Evolutionary conservation across 1,140 invertebrate species (phyloP).

Genomic region (Scaptomyza hsui): DNA sequence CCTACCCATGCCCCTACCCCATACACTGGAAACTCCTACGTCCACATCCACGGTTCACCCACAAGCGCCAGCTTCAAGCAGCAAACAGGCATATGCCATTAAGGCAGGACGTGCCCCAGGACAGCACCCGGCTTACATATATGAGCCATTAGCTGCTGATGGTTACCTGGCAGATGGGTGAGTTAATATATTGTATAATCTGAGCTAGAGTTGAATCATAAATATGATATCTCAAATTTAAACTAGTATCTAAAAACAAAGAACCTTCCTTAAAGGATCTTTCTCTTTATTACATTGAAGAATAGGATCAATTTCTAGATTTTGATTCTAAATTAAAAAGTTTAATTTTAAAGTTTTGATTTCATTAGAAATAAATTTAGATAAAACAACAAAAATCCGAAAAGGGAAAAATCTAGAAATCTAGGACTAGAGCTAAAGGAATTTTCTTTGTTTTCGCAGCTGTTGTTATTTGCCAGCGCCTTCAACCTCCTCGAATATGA

Average conservation of each 20-base stretch:
- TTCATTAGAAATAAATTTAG: no score
- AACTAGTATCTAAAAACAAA: no score
- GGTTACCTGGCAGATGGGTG: conserved; percentile 68
- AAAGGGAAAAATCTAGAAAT: no score
- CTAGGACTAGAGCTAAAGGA: background rate
- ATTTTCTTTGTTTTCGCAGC: conserved; percentile 3
- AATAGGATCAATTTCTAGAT: no score
- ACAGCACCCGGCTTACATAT: conserved; percentile 33
- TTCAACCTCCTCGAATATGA: conserved; percentile 64
- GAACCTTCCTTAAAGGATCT: no score
- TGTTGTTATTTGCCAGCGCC: conserved; percentile 59
- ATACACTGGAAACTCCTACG: conserved; percentile 1
- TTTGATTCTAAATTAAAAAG: no score
- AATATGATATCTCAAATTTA: no score
- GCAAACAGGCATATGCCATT: conserved; percentile 47
- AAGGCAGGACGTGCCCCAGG: conserved; percentile 61
- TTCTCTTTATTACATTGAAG: no score
- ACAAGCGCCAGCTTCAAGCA: background rate
- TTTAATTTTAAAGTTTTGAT: no score
- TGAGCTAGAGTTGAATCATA: no score
- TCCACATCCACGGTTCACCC: conserved; percentile 11
- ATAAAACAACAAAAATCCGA: no score
- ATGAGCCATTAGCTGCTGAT: conserved; percentile 60
- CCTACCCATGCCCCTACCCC: conserved; percentile 26
- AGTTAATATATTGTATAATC: conserved; percentile 43